phyloP scores from a whole-genome alignment of 2,797 vertebrate genomes.

The Danio jaintianensis region DNA sequence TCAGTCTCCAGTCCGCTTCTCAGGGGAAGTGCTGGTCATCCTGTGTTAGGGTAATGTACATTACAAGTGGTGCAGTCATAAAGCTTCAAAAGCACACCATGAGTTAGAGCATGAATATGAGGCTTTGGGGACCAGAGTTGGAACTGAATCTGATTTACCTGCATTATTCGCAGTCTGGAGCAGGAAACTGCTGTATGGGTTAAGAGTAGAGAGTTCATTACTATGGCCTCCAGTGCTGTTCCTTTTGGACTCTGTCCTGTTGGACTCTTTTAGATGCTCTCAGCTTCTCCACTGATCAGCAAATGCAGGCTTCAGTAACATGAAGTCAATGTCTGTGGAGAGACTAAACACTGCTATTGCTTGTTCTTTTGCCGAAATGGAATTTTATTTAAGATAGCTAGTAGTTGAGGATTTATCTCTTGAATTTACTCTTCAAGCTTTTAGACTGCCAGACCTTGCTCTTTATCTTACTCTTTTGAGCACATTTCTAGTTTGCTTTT shows the following conservation, averaged over 20 bases:
- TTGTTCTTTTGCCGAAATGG: background rate
- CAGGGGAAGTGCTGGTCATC: constrained; percentile 55
- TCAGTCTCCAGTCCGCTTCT: constrained; percentile 43
- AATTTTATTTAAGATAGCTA: background rate
- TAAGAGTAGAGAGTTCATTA: constrained; percentile 47
- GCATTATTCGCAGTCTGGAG: constrained; percentile 31
- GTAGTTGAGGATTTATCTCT: background rate
- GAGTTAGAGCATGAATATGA: constrained; percentile 55
- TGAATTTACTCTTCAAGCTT: background rate
- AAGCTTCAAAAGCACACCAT: constrained; percentile 55
- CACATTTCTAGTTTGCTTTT: no score
- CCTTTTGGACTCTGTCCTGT: constrained; percentile 31
- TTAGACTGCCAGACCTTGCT: no score
- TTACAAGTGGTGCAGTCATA: constrained; percentile 59
- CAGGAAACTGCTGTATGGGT: constrained; percentile 44
- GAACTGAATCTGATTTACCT: constrained; percentile 45
- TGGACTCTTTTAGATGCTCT: constrained; percentile 31
- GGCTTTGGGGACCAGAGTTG: constrained; percentile 41
- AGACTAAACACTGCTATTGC: background rate
- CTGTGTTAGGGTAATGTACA: constrained; percentile 59
- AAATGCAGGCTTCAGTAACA: constrained; percentile 6
- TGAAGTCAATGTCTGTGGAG: background rate
- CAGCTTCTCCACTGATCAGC: constrained; percentile 8
- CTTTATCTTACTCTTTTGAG: no score
- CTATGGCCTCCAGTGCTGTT: constrained; percentile 38